phyloP scores from a whole-genome alignment of 2,888 invertebrate species.

The Epinotia bilunana region DNA sequence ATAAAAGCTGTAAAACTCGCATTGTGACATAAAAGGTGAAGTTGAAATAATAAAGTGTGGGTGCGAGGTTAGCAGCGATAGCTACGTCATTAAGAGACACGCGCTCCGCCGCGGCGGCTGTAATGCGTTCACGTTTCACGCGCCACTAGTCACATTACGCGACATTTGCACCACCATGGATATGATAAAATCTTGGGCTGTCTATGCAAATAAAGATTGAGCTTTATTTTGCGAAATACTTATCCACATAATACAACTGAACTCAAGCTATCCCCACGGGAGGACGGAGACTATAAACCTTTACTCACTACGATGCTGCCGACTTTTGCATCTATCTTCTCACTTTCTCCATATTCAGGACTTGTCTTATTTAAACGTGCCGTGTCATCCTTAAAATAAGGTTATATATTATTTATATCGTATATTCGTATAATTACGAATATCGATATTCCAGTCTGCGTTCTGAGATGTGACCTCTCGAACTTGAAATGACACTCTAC shows the following conservation, averaged over 20 bases:
- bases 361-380: conserved; percentile 1
- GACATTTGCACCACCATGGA: conserved; percentile 52
- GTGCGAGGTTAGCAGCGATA: conserved; percentile 59
- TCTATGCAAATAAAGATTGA: conserved; percentile 45
- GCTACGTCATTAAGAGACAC: conserved; percentile 64
- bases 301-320: conserved; percentile 28
- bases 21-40: conserved; percentile 77
- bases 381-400: conserved; percentile 9
- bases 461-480: not conserved
- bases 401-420: conserved; percentile 15
- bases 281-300: conserved; percentile 33
- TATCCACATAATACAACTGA: conserved; percentile 40
- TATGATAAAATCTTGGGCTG: conserved; percentile 43
- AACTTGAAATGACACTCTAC: conserved; percentile 20
- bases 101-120: conserved; percentile 50
- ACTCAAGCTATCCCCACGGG: conserved; percentile 35
- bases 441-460: conserved; percentile 5
- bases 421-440: too few species aligned
- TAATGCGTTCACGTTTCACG: conserved; percentile 61
- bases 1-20: conserved; percentile 77
- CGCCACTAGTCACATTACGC: conserved; percentile 60
- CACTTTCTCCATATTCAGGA: conserved; percentile 7
- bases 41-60: conserved; percentile 73
- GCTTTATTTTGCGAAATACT: conserved; percentile 42
- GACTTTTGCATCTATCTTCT: conserved; percentile 14